phyloP scores from a whole-genome alignment of 2,888 invertebrate genomes.

The Oligia fasciuncula region DNA sequence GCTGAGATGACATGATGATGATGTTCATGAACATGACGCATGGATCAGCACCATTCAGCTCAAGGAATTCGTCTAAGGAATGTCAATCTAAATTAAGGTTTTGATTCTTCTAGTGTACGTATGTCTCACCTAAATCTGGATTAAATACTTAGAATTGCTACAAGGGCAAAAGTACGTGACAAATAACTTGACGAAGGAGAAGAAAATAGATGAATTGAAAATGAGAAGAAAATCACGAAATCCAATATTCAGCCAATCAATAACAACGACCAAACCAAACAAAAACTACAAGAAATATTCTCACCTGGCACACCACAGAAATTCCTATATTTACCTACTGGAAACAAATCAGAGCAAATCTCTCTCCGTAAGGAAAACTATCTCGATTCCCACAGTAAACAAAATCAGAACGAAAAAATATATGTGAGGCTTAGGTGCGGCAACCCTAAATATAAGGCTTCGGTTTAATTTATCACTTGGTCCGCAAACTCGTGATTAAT shows the following conservation, averaged over 20 bases:
- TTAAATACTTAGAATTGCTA: background rate
- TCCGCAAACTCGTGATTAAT: conserved; percentile 75
- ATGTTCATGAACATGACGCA: background rate
- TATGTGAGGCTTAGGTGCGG: conserved; percentile 25
- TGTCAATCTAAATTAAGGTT: too few relatives aligned
- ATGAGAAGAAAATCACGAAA: background rate
- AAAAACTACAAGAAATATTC: conserved; percentile 5
- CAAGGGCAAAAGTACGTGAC: background rate
- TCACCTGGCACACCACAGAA: conserved; percentile 15
- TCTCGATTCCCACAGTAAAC: conserved; percentile 18
- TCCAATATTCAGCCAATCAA: conserved; percentile 29
- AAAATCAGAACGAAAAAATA: conserved; percentile 9
- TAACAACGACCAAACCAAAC: background rate
- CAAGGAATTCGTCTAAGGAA: background rate
- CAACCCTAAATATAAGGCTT: conserved; percentile 66
- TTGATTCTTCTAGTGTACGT: too few relatives aligned
- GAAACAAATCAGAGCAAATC: conserved; percentile 36
- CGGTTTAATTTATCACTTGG: conserved; percentile 77
- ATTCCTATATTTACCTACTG: conserved; percentile 8
- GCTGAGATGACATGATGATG: background rate
- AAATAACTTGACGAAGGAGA: too few relatives aligned
- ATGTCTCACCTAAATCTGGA: background rate
- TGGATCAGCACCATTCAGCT: background rate
- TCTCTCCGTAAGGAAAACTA: conserved; percentile 26
- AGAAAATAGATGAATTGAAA: background rate